Percentiles rank a stretch among this genome's conserved stretches.
These are phyloP conservation scores for Scortum barcoo DNA, from an alignment of 2,113 vertebrate species.

Conservation along the genomic window DNA sequence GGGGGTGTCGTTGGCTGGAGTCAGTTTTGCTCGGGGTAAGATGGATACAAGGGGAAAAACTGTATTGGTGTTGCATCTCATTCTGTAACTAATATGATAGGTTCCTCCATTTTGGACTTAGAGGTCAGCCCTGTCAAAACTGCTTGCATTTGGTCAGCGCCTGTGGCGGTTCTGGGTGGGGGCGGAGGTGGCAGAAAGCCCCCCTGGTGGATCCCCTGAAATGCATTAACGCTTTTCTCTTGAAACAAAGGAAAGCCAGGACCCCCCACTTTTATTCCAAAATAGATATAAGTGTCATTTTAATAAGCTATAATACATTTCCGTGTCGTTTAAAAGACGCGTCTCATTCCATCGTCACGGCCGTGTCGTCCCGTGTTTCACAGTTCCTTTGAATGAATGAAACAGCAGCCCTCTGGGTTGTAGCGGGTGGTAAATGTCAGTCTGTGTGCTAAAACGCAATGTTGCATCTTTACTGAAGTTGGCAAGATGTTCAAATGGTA, in stretches of 20 bases:
- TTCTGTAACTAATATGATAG: background rate
- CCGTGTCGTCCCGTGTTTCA: background rate
- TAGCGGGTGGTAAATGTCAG: background rate
- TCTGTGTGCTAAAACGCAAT: background rate
- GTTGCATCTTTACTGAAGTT: background rate
- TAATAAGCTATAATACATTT: background rate
- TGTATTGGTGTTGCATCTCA: background rate
- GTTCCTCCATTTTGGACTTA: background rate
- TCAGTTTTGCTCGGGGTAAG: background rate
- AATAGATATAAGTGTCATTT: background rate
- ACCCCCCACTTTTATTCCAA: background rate
- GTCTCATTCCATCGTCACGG: background rate
- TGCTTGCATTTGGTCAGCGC: background rate
- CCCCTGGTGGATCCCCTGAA: background rate
- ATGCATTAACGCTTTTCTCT: background rate
- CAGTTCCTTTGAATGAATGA: background rate
- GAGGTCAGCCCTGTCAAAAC: constrained; percentile 13
- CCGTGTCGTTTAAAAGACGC: background rate
- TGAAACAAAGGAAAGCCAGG: background rate
- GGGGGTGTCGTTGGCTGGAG: background rate
- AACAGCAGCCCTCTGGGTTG: background rate
- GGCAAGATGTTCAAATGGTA: no score
- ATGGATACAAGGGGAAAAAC: background rate
- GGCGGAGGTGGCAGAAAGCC: background rate
- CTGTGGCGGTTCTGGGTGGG: background rate